A percentile compares a stretch with the other conserved stretches of the same genome.
phyloP scores from a whole-genome alignment of 2,888 invertebrate genomes.

The Electrophaes corylata region DNA sequence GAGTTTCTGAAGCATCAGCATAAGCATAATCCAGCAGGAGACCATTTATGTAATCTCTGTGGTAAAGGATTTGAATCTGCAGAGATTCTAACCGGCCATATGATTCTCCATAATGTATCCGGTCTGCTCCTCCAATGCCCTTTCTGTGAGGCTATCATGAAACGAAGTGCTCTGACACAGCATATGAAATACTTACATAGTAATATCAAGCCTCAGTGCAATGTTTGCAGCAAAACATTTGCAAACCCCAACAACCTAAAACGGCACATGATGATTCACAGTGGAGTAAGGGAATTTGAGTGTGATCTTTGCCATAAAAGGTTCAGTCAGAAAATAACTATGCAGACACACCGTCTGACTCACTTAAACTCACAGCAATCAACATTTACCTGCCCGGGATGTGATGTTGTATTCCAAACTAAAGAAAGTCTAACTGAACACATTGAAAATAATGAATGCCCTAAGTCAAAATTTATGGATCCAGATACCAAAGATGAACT shows the following conservation, averaged over 20 bases:
- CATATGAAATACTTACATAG: conserved; percentile 79
- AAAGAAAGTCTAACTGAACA: conserved; percentile 56
- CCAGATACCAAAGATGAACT: conserved; percentile 67
- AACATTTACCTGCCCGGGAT: conserved; percentile 64
- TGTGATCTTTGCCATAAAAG: conserved; percentile 77
- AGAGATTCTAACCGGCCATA: conserved; percentile 76
- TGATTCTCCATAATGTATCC: conserved; percentile 68
- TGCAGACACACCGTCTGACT: conserved; percentile 77
- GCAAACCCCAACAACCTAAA: conserved; percentile 79
- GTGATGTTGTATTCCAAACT: conserved; percentile 64
- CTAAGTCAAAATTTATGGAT: conserved; percentile 55
- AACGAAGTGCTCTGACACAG: conserved; percentile 70
- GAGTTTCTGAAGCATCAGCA: conserved; percentile 75
- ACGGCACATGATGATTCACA: conserved; percentile 80
- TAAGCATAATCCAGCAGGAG: conserved; percentile 69
- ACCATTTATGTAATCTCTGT: conserved; percentile 72
- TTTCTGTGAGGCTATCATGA: conserved; percentile 70
- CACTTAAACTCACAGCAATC: conserved; percentile 58
- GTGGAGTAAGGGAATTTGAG: conserved; percentile 72
- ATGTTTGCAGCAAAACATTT: conserved; percentile 73
- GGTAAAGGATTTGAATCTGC: conserved; percentile 77
- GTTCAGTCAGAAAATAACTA: conserved; percentile 78
- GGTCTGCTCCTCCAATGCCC: conserved; percentile 68
- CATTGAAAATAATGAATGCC: conserved; percentile 60
- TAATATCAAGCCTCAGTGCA: conserved; percentile 72